Evolutionary conservation across 2,888 invertebrate genomes (phyloP).

Genomic region (Drosophila formosana): DNA sequence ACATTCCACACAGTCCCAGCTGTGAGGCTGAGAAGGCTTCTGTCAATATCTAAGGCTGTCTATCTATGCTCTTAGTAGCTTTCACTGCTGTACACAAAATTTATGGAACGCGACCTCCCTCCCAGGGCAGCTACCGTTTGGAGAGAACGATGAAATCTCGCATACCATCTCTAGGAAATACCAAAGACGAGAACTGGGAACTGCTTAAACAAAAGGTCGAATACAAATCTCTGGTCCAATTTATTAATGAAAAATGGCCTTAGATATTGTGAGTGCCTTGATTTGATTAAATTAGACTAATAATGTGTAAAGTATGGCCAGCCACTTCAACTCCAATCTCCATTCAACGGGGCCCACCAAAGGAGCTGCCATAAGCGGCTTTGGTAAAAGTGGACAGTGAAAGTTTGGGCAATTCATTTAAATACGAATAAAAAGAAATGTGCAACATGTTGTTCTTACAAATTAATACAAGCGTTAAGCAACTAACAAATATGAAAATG

Average conservation of each 20-base stretch:
- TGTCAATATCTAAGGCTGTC: slow-evolving; percentile 11
- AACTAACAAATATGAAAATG: slow-evolving; percentile 44
- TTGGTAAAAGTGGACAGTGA: slow-evolving; percentile 71
- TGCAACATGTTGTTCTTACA: slow-evolving; percentile 58
- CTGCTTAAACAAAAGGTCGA: slow-evolving; percentile 27
- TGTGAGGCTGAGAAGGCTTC: slow-evolving; percentile 36
- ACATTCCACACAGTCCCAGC: slow-evolving; percentile 39
- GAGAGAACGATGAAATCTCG: slow-evolving; percentile 36
- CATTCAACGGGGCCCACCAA: slow-evolving; percentile 57
- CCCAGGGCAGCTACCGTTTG: slow-evolving; percentile 61
- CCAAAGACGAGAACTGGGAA: background rate
- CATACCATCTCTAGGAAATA: slow-evolving; percentile 18
- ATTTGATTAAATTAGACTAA: slow-evolving; percentile 79
- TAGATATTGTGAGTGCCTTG: slow-evolving; percentile 66
- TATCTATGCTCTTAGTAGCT: slow-evolving; percentile 54
- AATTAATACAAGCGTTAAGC: slow-evolving; percentile 49
- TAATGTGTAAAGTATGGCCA: slow-evolving; percentile 73
- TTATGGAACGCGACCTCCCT: slow-evolving; percentile 28
- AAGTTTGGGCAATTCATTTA: slow-evolving; percentile 70
- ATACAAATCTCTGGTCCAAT: slow-evolving; percentile 47
- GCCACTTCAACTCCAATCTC: slow-evolving; percentile 6
- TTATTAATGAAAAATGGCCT: slow-evolving; percentile 73
- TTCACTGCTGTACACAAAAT: slow-evolving; percentile 56
- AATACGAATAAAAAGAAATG: slow-evolving; percentile 54
- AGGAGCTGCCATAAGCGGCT: slow-evolving; percentile 60